phyloP scores from a whole-genome alignment of 1,140 invertebrate species.

The Drosophila setifemur region DNA sequence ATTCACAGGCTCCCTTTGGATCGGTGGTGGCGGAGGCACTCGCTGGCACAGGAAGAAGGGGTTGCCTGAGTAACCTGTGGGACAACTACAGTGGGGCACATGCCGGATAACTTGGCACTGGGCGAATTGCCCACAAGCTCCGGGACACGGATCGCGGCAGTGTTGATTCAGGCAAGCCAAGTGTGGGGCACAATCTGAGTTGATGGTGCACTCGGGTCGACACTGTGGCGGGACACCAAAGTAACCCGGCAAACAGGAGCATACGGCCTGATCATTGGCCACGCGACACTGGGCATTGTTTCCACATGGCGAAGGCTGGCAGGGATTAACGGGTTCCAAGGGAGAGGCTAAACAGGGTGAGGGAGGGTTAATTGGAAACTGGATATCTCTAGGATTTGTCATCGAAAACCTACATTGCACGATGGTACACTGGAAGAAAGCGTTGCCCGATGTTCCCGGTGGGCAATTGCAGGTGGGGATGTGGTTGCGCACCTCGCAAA shows the following conservation, averaged over 20 bases:
- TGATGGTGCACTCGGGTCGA: constrained; percentile 86
- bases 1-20: constrained; percentile 67
- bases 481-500: constrained; percentile 88
- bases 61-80: constrained; percentile 90
- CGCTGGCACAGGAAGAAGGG: constrained; percentile 85
- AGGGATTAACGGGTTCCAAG: constrained; percentile 83
- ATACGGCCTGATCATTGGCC: constrained; percentile 85
- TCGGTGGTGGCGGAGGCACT: constrained; percentile 55
- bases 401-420: constrained; percentile 83
- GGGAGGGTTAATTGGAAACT: not conserved
- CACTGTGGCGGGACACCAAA: constrained; percentile 86
- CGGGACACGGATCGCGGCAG: constrained; percentile 87
- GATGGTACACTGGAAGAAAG: constrained; percentile 84
- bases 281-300: constrained; percentile 86
- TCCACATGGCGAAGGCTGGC: constrained; percentile 90
- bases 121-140: constrained; percentile 88
- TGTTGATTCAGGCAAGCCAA: constrained; percentile 88
- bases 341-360: constrained; percentile 42
- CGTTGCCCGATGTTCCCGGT: constrained; percentile 88
- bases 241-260: constrained; percentile 85
- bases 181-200: constrained; percentile 86
- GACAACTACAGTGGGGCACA: constrained; percentile 91
- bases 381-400: constrained; percentile 49
- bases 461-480: constrained; percentile 88
- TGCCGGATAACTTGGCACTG: constrained; percentile 92